Conservation (phyloP, 2,888 invertebrate species). For the Pandemis corylana region DNA sequence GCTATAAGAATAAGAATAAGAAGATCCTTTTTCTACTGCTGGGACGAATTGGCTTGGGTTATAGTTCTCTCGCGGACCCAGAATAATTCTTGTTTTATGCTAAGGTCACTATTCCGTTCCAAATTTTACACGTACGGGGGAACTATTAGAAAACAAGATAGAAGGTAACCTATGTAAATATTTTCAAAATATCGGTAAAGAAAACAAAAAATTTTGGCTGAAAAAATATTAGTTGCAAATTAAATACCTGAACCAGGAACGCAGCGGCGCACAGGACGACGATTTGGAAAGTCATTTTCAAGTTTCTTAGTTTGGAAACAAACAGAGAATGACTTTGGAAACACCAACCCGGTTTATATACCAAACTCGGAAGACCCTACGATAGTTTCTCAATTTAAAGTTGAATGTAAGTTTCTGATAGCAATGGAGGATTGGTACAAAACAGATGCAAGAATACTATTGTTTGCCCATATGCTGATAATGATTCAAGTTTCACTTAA, state of each 20-base stretch:
- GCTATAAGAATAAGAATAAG: too few species aligned
- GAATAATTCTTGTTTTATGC: too few species aligned
- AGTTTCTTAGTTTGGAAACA: neutral
- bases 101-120: too few species aligned
- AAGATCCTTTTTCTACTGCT: too few species aligned
- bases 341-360: constrained; percentile 12
- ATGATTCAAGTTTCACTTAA: neutral
- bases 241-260: constrained; percentile 28
- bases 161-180: too few species aligned
- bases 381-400: neutral
- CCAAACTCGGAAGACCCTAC: neutral
- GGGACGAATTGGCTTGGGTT: too few species aligned
- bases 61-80: too few species aligned
- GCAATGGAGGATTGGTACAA: neutral
- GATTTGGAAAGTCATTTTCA: constrained; percentile 19
- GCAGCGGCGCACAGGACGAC: constrained; percentile 25
- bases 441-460: neutral
- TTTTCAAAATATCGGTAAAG: too few species aligned
- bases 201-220: too few species aligned
- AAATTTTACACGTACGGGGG: too few species aligned
- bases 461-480: neutral
- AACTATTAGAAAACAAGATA: too few species aligned
- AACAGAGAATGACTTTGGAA: neutral
- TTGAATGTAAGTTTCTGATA: neutral
- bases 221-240: too few species aligned